Evolutionary conservation across 1,140 invertebrate species (phyloP), one percentile per base, ranked within the genome.

Genomic region (Apis mellifera): DNA sequence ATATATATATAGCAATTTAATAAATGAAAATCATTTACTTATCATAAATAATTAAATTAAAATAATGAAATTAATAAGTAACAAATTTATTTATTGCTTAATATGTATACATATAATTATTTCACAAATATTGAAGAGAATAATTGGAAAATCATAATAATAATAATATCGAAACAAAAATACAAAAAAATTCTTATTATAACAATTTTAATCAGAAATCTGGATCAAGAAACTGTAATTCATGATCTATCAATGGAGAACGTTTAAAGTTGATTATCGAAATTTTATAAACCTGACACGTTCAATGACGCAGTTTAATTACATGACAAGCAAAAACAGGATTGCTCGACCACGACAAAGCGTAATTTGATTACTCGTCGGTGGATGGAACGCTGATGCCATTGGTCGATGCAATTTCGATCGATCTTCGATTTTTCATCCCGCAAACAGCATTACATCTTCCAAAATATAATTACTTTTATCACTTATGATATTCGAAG

Each of bases 301-400:
- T 70, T 17, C 50, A n/a, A 11, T 4, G 8, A 48, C 19, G n/a
- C 1, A 3, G 26, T 66, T 74, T 23, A n/a, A 42, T 73, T 9
- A 26, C 19, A 11, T 13, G 50, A 50, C 50, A 17, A 57, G 8
- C 60, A 32, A 50, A 50, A 81, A 66, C n/a, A 60, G 32, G 21
- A 17, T 12, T 50, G 48, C 11, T 68, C 19, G 26, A 1, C 17
- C 23, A 21, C 64, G 23, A 13, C 23, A 74, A 64, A 80, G 69
- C 50, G 48, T 73, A 73, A 80, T 23, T 17, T 15, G 70, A 80
- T 80, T 62, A 73, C 17, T n/a, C 8, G 11, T 15, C 42, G n/a
- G 13, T 62, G 8, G 13, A 9, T 0, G 21, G n/a, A 8, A 48
- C 59, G 50, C 48, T 62, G 66, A 32, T 78, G 55, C 9, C 66